Conservation (phyloP, 1,140 invertebrate genomes). For the Macrocentrus cingulum region DNA sequence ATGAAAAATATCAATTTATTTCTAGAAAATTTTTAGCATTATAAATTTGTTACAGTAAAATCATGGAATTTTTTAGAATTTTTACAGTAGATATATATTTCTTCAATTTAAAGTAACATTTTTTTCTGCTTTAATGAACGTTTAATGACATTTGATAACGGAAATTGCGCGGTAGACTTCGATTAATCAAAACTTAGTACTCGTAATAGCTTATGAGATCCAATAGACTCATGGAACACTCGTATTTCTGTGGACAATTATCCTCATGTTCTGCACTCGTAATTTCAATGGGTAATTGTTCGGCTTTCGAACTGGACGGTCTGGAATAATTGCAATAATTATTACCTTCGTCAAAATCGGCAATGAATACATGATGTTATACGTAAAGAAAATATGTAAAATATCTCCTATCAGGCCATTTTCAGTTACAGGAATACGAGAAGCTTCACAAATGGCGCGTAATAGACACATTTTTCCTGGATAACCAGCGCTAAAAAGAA, state of each 20-base stretch:
- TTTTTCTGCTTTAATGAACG: no score
- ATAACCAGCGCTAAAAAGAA: constrained; percentile 44
- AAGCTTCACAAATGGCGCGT: constrained; percentile 52
- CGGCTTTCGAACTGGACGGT: constrained; percentile 51
- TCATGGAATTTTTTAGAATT: no score
- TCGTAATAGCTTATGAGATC: constrained; percentile 40
- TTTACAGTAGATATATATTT: no score
- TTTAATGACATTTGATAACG: no score
- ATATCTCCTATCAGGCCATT: constrained; percentile 56
- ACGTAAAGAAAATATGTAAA: constrained; percentile 55
- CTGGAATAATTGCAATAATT: constrained; percentile 38
- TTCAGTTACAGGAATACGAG: constrained; percentile 42
- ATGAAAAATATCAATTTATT: no score
- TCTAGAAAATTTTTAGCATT: no score
- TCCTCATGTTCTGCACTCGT: constrained; percentile 48
- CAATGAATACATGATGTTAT: constrained; percentile 25
- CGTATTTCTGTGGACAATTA: constrained; percentile 46
- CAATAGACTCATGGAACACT: constrained; percentile 53
- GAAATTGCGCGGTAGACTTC: no score
- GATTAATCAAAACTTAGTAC: no score
- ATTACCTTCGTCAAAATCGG: constrained; percentile 12
- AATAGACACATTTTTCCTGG: constrained; percentile 49
- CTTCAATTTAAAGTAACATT: no score
- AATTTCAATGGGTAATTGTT: constrained; percentile 47
- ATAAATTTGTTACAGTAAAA: no score